Percentiles rank a stretch among this genome's conserved stretches.
Conservation (phyloP, 2,888 invertebrate species). For the Notodonta dromedarius region DNA sequence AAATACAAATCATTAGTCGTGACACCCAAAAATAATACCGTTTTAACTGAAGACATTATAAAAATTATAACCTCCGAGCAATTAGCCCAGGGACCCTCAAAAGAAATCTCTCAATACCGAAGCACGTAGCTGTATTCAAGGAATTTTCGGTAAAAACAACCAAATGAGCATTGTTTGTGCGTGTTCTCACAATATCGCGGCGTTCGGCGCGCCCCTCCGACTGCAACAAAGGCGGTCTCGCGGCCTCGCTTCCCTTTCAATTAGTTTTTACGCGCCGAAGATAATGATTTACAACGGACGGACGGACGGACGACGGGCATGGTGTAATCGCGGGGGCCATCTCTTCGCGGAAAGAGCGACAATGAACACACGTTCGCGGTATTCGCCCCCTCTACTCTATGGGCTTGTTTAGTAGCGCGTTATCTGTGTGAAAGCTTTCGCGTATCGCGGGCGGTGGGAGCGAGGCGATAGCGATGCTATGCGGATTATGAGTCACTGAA, state of each 20-base stretch:
- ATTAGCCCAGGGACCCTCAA: conserved; percentile 1
- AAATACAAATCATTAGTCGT: not conserved
- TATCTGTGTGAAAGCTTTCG: conserved; percentile 41
- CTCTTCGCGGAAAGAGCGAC: conserved; percentile 74
- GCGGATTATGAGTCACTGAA: not conserved
- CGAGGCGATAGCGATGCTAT: conserved; percentile 1
- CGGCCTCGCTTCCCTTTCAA: conserved; percentile 67
- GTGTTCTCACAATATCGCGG: conserved; percentile 39
- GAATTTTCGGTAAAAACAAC: conserved; percentile 34
- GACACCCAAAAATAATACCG: not conserved
- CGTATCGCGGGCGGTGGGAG: conserved; percentile 7
- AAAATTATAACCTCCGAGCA: not conserved
- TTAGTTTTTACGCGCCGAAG: conserved; percentile 73
- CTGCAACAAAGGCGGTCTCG: conserved; percentile 60
- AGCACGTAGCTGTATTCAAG: conserved; percentile 17
- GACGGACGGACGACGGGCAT: conserved; percentile 27
- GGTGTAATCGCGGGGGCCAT: conserved; percentile 61
- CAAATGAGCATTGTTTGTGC: conserved; percentile 43
- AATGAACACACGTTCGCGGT: conserved; percentile 65
- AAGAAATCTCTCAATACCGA: conserved; percentile 4
- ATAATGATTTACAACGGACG: conserved; percentile 71
- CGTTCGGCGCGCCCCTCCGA: conserved; percentile 25
- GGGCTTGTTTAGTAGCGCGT: conserved; percentile 30
- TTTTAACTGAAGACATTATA: conserved; percentile 3
- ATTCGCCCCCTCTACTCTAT: conserved; percentile 32